Conservation (phyloP, 2,888 invertebrate species). For the Drosophila multiciliata region DNA sequence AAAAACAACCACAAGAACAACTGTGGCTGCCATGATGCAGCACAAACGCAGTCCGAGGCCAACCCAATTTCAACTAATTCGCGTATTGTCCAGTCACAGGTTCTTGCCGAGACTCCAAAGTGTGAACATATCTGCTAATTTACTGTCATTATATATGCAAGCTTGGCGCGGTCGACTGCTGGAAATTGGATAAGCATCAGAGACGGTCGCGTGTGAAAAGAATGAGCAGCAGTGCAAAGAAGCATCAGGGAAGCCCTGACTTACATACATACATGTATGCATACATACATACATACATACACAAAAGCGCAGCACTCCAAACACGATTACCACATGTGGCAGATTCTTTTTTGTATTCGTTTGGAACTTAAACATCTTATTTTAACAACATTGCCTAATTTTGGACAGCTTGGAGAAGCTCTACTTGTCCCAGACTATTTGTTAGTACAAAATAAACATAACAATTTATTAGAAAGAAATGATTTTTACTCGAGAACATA, state of each 20-base stretch:
- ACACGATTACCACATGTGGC: conserved; percentile 5
- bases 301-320: background rate
- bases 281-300: background rate
- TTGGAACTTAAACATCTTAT: background rate
- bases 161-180: conserved; percentile 10
- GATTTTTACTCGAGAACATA: background rate
- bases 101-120: conserved; percentile 38
- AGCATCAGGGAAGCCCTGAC: conserved; percentile 10
- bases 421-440: background rate
- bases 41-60: conserved; percentile 55
- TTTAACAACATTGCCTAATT: background rate
- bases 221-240: conserved; percentile 15
- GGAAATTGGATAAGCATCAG: conserved; percentile 42
- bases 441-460: background rate
- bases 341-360: background rate
- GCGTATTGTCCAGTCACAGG: conserved; percentile 47
- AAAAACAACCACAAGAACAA: background rate
- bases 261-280: background rate
- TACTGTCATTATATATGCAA: conserved; percentile 55
- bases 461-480: background rate
- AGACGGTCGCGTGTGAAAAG: conserved; percentile 53
- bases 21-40: conserved; percentile 63
- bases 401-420: background rate
- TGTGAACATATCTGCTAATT: conserved; percentile 66
- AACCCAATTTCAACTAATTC: conserved; percentile 62